Evolutionary conservation across 2,888 invertebrate genomes (phyloP), one percentile per base, ranked within the genome.

Genomic region (Bembecia ichneumoniformis): DNA sequence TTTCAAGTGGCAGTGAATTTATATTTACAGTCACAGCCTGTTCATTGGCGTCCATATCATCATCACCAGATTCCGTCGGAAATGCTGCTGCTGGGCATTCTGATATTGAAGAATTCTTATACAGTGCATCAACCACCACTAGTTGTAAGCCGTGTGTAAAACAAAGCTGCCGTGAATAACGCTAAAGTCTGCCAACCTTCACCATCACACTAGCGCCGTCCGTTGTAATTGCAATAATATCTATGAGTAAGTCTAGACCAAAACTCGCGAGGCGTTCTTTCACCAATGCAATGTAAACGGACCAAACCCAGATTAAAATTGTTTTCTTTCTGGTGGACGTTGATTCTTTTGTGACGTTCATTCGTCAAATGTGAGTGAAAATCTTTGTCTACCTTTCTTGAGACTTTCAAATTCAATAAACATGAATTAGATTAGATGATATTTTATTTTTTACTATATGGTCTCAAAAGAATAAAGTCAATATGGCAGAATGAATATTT

Each of bases 131-230:
- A 45, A 59, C 46, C 47, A 61, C 52, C 2, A 55, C 54, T 40
- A 60, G 48, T 47, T 60, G 55, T 45, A 55, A 36, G n/a, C 55
- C 57, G 54, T 60, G 58, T 28, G 58, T 58, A 35, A 50, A 61
- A 50, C 62, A 63, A 34, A 59, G 51, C 56, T 63, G 56, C 43
- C n/a, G 43, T 10, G 7, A 43, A 13, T 49, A 47, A 49, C 35
- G 36, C 40, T 57, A 46, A 7, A 61, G 49, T 13, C 47, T 58
- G 11, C 52, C 51, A 45, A 58, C 50, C 54, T 59, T 59, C 16
- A 47, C 48, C 55, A 59, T 57, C 16, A 57, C 48, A 47, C 49
- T 52, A 17, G 47, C 53, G 16, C 52, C 54, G 47, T 58, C 59
- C 34, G 55, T 57, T 45, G 34, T 58, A 16, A 60, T 60, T 28